Evolutionary conservation across 2,888 invertebrate genomes (phyloP).

Genomic region (Beris chalybata): DNA sequence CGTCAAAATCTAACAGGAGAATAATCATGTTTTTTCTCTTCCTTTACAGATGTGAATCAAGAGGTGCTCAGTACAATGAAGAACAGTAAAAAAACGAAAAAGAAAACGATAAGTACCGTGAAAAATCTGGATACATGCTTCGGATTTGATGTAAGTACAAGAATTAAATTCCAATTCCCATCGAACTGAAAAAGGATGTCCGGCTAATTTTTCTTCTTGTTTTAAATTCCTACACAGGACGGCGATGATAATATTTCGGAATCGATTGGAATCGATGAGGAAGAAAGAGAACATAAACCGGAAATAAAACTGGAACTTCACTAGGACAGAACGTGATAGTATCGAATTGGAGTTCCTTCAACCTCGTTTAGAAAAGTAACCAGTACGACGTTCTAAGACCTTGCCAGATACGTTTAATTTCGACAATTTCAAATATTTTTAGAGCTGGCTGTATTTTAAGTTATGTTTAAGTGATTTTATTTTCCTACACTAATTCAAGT

Average conservation of each 20-base stretch:
- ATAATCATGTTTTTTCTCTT: too few relatives aligned
- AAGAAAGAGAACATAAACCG: not conserved
- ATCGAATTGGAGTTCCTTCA: too few relatives aligned
- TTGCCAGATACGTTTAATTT: too few relatives aligned
- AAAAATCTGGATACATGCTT: slow-evolving; percentile 81
- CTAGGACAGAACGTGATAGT: not conserved
- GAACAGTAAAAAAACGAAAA: slow-evolving; percentile 47
- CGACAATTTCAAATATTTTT: too few relatives aligned
- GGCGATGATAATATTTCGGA: slow-evolving; percentile 12
- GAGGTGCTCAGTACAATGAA: slow-evolving; percentile 56
- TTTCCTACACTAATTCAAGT: too few relatives aligned
- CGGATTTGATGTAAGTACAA: slow-evolving; percentile 72
- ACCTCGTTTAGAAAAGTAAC: too few relatives aligned
- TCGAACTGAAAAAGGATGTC: too few relatives aligned
- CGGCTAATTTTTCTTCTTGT: not conserved
- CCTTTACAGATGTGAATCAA: slow-evolving; percentile 53
- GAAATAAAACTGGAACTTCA: slow-evolving; percentile 16
- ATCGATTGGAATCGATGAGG: slow-evolving; percentile 1
- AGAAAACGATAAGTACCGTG: slow-evolving; percentile 42
- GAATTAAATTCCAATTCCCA: slow-evolving; percentile 2
- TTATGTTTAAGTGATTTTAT: too few relatives aligned
- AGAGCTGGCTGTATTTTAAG: too few relatives aligned
- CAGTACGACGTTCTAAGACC: too few relatives aligned
- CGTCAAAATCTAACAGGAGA: too few relatives aligned
- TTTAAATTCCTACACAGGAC: slow-evolving; percentile 4